Percentiles rank a stretch among this genome's conserved stretches.
Evolutionary conservation across 2,888 invertebrate species (phyloP).

Genomic region (Tryphoninae sp.): DNA sequence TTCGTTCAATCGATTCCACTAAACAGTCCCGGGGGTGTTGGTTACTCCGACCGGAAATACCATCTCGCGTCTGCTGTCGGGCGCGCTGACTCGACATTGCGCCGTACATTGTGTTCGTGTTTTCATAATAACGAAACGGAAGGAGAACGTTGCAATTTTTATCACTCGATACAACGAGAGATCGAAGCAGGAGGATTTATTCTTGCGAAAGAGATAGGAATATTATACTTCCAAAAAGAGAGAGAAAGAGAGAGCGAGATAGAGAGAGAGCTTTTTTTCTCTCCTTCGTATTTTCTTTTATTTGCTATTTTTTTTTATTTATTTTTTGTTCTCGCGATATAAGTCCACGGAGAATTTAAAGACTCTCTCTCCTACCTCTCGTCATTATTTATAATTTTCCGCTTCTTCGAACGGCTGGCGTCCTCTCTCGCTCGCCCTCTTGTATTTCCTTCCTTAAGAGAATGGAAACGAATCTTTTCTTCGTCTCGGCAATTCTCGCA

Average conservation of each 20-base stretch:
- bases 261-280: too few relatives aligned
- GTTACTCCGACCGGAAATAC: slow-evolving; percentile 45
- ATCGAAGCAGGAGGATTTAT: slow-evolving; percentile 23
- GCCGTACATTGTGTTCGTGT: slow-evolving; percentile 18
- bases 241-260: too few relatives aligned
- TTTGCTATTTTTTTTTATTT: background rate
- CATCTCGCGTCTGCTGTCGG: slow-evolving; percentile 49
- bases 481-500: slow-evolving; percentile 39
- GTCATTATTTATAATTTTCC: slow-evolving; percentile 81
- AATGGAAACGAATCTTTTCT: slow-evolving; percentile 68
- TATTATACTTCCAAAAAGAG: background rate
- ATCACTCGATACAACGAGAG: slow-evolving; percentile 3
- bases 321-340: background rate
- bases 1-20: slow-evolving; percentile 47
- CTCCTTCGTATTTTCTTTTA: background rate
- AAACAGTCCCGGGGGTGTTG: background rate
- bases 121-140: slow-evolving; percentile 18
- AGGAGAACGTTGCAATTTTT: slow-evolving; percentile 6
- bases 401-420: slow-evolving; percentile 69
- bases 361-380: slow-evolving; percentile 58
- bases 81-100: slow-evolving; percentile 59
- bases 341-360: slow-evolving; percentile 56
- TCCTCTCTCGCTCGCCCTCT: slow-evolving; percentile 62
- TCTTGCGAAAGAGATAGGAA: slow-evolving; percentile 47
- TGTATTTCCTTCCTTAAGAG: slow-evolving; percentile 73